Base-by-base conservation (phyloP, 2,113 vertebrate species). In the Sigmodon hispidus region DNA sequence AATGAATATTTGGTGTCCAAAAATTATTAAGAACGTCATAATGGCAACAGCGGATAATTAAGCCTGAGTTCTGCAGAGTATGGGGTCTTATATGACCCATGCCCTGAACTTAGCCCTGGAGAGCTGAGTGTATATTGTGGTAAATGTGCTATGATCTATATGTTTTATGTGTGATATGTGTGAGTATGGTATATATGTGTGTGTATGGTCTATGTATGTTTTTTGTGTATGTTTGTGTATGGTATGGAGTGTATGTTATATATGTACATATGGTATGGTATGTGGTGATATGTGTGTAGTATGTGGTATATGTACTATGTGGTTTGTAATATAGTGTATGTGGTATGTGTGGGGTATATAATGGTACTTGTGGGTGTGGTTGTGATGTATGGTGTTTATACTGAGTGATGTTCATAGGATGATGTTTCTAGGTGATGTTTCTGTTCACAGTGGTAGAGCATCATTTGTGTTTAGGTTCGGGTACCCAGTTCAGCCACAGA, bases 31-130 rank as follows among this genome's bases (percentile, higher is more conserved):
- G 57, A 29, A 57, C 59, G 52, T 73, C 69, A 89, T 6, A 52
- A 12, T 1, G 55, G 31, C 50, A 17, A 45, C 0, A 21, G 34
- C 50, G 65, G 63, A 45, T 17, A 43, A 43, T 3, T 3, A 61
- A 45, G 5, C 3, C 0, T 9, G 13, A 1, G 11, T 0, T 12
- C 50, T 57, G 61, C 43, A 7, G 57, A 81, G 48, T 10, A 45
- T 9, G 61, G 2, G 16, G 0, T 6, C 19, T 70, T 6, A 12
- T 6, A 7, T 40, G 65, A 24, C 55, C 5, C 0, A 1, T 1
- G 4, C 22, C 36, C 19, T 5, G 61, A 57, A 85, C 69, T 34
- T 21, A 3, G 45, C 7, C 48, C 57, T 26, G 55, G 24, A n/a
- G 29, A 1, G 36, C 1, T 7, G 7, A 5, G 24, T 1, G 10